phyloP scores from a whole-genome alignment of 2,888 invertebrate species.

The Eucera pruinosa region DNA sequence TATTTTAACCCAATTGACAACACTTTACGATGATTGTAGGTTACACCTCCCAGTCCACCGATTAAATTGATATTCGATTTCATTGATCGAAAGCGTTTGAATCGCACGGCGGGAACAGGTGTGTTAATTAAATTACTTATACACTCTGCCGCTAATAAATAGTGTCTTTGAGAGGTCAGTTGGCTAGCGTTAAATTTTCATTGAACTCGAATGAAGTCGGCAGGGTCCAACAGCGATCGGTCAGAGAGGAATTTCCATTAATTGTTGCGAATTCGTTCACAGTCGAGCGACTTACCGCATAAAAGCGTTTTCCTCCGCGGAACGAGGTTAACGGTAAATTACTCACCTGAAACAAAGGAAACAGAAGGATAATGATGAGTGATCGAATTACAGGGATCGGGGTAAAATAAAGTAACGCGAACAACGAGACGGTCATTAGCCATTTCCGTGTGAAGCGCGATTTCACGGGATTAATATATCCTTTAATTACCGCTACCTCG shows the following conservation, averaged over 20 bases:
- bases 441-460: constrained; percentile 18
- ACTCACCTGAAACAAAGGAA: constrained; percentile 75
- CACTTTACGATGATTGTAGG: not conserved
- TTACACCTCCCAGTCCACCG: not conserved
- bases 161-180: constrained; percentile 15
- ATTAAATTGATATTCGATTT: constrained; percentile 3
- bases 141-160: constrained; percentile 22
- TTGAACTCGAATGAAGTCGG: constrained; percentile 25
- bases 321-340: constrained; percentile 43
- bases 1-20: not conserved
- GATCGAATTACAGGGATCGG: constrained; percentile 32
- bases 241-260: constrained; percentile 70
- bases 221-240: constrained; percentile 14
- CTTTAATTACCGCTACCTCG: constrained; percentile 15
- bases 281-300: constrained; percentile 69
- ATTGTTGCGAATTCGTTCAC: constrained; percentile 73
- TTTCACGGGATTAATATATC: constrained; percentile 15
- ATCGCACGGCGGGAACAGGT: not conserved
- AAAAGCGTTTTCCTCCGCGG: constrained; percentile 68
- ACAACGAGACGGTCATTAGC: not conserved
- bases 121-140: constrained; percentile 33
- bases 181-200: constrained; percentile 24
- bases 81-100: not conserved
- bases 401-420: constrained; percentile 17
- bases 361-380: constrained; percentile 54